These are phyloP conservation scores for Chloropsis cyanopogon DNA, from an alignment of 2,113 vertebrate species.

Conservation along the genomic window DNA sequence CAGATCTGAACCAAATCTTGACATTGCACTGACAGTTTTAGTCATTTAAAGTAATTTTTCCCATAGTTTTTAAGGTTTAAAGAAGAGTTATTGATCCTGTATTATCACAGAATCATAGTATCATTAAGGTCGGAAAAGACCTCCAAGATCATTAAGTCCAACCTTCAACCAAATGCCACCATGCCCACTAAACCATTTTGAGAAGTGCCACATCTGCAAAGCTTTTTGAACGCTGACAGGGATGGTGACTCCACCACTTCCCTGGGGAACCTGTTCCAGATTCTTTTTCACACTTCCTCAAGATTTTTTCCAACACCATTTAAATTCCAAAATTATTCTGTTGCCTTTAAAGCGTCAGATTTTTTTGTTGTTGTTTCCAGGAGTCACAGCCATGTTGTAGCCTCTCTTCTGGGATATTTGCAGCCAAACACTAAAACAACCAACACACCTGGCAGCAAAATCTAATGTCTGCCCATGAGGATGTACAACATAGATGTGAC, in stretches of 20 bases:
- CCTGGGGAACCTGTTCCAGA: background rate
- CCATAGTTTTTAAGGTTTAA: background rate
- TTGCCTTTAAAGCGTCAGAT: background rate
- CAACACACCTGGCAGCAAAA: background rate
- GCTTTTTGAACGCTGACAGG: background rate
- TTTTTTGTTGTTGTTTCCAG: background rate
- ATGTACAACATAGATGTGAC: background rate
- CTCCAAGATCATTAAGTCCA: background rate
- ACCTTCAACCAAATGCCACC: background rate
- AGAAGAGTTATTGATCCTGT: background rate
- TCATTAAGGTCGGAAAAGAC: background rate
- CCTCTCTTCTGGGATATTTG: background rate
- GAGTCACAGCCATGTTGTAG: background rate
- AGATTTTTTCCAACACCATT: background rate
- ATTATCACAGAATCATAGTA: background rate
- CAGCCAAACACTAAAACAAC: background rate
- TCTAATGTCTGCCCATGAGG: background rate
- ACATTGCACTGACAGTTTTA: background rate
- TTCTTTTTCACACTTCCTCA: background rate
- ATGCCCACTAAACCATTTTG: background rate
- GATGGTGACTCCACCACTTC: background rate
- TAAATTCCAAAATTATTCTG: background rate
- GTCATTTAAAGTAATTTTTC: background rate
- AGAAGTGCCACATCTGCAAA: background rate
- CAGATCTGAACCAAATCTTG: background rate